These are phyloP conservation scores for Eulemur rubriventer DNA, from an alignment of 2,797 vertebrate species.

Conservation along the genomic window DNA sequence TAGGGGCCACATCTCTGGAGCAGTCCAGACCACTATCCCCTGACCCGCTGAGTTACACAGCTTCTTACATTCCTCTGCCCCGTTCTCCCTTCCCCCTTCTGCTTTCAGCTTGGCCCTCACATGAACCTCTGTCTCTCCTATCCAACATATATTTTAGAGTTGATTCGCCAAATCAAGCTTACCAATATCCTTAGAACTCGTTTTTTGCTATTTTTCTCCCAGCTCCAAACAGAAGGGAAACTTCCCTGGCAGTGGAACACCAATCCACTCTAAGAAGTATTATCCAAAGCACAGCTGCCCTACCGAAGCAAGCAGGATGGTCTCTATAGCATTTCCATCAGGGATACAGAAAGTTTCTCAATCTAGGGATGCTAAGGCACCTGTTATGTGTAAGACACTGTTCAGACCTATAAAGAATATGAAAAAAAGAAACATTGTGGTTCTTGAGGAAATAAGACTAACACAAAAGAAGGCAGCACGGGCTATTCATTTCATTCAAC, in stretches of 20 bases:
- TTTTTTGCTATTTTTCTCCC: neutral
- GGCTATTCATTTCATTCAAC: neutral
- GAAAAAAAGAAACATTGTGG: neutral
- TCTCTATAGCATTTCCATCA: neutral
- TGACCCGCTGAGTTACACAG: no score
- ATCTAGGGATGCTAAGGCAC: neutral
- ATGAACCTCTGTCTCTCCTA: neutral
- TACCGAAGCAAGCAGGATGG: neutral
- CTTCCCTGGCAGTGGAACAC: neutral
- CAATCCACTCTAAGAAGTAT: neutral
- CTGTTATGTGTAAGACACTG: neutral
- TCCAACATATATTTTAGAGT: neutral
- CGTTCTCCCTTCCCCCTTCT: neutral
- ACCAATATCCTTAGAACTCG: neutral
- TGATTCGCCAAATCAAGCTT: neutral
- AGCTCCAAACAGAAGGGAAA: neutral
- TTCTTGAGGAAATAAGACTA: neutral
- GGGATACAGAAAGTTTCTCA: neutral
- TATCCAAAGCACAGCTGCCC: neutral
- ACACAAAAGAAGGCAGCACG: neutral
- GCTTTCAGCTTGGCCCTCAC: neutral
- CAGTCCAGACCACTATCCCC: neutral
- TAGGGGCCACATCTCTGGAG: neutral
- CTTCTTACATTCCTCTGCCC: neutral
- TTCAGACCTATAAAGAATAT: neutral